These are phyloP conservation scores for Calameuta filiformis DNA, from an alignment of 2,888 invertebrate species.

Conservation along the genomic window DNA sequence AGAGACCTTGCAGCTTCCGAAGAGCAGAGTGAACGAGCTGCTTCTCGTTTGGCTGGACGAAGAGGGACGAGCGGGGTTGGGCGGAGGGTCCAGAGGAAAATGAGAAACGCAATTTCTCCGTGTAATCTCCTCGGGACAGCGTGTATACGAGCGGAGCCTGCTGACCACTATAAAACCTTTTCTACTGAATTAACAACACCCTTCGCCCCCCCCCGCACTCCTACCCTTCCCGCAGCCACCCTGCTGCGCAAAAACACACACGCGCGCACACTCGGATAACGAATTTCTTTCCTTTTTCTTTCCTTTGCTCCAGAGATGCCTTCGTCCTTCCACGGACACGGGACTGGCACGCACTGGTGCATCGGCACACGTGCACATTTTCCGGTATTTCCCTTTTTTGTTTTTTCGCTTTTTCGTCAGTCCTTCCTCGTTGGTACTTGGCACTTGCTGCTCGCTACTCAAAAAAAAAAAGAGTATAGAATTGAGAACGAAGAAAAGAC, in stretches of 20 bases:
- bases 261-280: not conserved
- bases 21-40: no score
- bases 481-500: not conserved
- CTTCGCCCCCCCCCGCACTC: no score
- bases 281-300: not conserved
- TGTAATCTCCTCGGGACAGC: conserved; percentile 1
- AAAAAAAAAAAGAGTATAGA: not conserved
- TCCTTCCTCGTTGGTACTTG: no score
- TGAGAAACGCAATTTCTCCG: conserved; percentile 3
- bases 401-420: not conserved
- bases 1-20: no score
- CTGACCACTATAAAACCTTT: conserved; percentile 6
- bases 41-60: not conserved
- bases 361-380: no score
- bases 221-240: no score
- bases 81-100: not conserved
- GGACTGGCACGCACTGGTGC: no score
- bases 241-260: no score
- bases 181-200: conserved; percentile 3
- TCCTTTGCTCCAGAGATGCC: not conserved
- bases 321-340: no score
- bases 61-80: not conserved
- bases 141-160: conserved; percentile 1
- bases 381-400: not conserved
- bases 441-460: no score